Base-by-base conservation (phyloP, 2,888 invertebrate genomes). In the Clepsis dumicolana region DNA sequence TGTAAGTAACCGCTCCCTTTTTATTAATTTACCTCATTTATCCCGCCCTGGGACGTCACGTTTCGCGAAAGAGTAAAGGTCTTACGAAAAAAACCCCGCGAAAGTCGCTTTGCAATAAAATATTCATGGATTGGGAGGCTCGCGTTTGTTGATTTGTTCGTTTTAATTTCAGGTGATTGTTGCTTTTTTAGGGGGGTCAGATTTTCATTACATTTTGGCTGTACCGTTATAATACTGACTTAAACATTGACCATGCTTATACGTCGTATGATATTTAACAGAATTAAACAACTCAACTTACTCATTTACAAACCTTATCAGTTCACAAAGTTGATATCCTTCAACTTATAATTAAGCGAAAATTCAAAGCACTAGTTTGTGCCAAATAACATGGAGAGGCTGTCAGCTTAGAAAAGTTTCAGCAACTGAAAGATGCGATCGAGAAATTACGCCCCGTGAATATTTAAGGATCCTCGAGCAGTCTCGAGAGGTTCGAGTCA, bases 11-110 rank as follows among this genome's bases (percentile, higher is more conserved):
- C 93, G 86, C 86, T 84, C 91, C 88, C 86, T 87, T 72, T 83
- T 91, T 92, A 93, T 93, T 93, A 92, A 93, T 93, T 92, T 88
- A 90, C 83, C 89, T 90, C 93, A 88, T 93, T 90, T 86, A 88
- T 92, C 83, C 83, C 82, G 80, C 77, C 85, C 82, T 81, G 78
- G 80, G 71, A 67, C 71, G 84, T 87, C 87, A 86, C 85, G 86
- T 83, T 79, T 78, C 77, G 75, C 77, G 78, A 83, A 85, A 79
- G 80, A 85, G 82, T 82, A 82, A 85, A 88, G 29, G 62, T 12
- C 48, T 62, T 63, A n/a, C 50, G 16, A 68, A 68, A 67, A 68
- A 59, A 41, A 69, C 75, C 24, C 24, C 21, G 7, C 1, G 86
- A 86, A 79, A 73, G 70, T 72, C 75, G 74, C 76, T 81, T 79